Base-by-base conservation (phyloP, 2,113 vertebrate genomes). In the Eulemur macaco region DNA sequence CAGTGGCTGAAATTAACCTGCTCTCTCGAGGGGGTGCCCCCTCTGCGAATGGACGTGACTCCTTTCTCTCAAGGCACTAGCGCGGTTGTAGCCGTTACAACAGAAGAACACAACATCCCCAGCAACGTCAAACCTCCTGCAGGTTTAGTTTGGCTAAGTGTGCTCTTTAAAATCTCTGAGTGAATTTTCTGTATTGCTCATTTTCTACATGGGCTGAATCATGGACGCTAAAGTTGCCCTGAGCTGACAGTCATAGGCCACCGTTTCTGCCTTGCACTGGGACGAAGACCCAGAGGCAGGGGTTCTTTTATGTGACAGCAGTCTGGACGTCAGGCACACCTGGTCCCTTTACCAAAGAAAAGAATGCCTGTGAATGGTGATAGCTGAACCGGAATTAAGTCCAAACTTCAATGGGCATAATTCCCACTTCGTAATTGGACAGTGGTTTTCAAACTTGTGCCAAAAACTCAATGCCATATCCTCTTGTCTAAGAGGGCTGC, bases 1-100 rank as follows among this genome's bases (percentile, higher is more conserved):
- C 95, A 97, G 94, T 93, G 97, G 66, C 78, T 97, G 98, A 98
- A 97, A 98, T 97, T 89, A 84, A 71, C 86, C 60, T 52, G 50
- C n/a, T 89, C 25, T 94, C 60, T n/a, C 8, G 3, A 52, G 87
- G 34, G 47, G 7, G 45, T 8, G 78, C 23, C 60, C 68, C 45
- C 66, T 85, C 71, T 91, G 82, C 5, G 20, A 60, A 52, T 6
- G 50, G 71, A 5, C 4, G 1, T 5, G n/a, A 85, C 74, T 71
- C 71, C 27, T 84, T 76, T 56, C 50, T 82, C 52, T 56, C 34
- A 60, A 50, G 85, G 63, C 31, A 39, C 20, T 47, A 47, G 47
- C 1, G 47, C 1, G 0, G 17, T 21, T 13, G 5, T 39, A 39
- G 29, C 71, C 10, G 0, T 73, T 86, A 73, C 83, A 92, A 42